Evolutionary conservation across 2,888 invertebrate genomes (phyloP).

Genomic region (Argyresthia albistria): DNA sequence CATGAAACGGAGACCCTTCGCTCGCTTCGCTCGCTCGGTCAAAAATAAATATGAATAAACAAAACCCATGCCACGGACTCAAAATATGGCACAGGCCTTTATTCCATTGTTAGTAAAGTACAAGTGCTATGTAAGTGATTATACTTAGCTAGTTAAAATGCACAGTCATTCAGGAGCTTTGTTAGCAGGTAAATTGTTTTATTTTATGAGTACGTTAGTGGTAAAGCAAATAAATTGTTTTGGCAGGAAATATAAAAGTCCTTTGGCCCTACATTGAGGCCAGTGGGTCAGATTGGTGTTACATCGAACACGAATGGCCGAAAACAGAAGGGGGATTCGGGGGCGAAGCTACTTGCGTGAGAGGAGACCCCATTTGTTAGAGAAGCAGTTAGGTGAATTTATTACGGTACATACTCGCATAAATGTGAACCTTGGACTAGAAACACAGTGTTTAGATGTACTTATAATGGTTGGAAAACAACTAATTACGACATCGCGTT

Average conservation of each 20-base stretch:
- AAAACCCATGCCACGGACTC: not conserved
- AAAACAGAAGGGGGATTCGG: slow-evolving; percentile 21
- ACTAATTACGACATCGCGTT: too few species aligned
- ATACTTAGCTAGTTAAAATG: too few species aligned
- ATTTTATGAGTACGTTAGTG: too few species aligned
- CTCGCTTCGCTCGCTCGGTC: too few species aligned
- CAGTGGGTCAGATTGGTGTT: slow-evolving; percentile 45
- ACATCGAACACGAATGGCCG: slow-evolving; percentile 24
- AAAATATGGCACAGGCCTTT: not conserved
- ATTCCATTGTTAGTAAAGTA: too few species aligned
- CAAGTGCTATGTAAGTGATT: too few species aligned
- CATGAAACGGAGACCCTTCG: too few species aligned
- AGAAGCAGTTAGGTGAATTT: not conserved
- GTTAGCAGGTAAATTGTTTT: not conserved
- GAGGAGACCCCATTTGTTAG: slow-evolving; percentile 4
- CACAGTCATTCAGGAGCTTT: not conserved
- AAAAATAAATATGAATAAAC: too few species aligned
- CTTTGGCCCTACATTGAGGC: slow-evolving; percentile 22
- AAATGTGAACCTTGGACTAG: not conserved
- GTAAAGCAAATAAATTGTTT: slow-evolving; percentile 10
- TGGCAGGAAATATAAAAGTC: slow-evolving; percentile 6
- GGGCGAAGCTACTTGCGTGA: slow-evolving; percentile 9
- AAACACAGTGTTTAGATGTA: not conserved
- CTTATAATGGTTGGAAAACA: too few species aligned
- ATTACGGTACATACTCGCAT: too few species aligned